Percentiles rank a stretch among this genome's conserved stretches.
Conservation (phyloP, 2,797 vertebrate genomes). For the Diglossa cyanea region DNA sequence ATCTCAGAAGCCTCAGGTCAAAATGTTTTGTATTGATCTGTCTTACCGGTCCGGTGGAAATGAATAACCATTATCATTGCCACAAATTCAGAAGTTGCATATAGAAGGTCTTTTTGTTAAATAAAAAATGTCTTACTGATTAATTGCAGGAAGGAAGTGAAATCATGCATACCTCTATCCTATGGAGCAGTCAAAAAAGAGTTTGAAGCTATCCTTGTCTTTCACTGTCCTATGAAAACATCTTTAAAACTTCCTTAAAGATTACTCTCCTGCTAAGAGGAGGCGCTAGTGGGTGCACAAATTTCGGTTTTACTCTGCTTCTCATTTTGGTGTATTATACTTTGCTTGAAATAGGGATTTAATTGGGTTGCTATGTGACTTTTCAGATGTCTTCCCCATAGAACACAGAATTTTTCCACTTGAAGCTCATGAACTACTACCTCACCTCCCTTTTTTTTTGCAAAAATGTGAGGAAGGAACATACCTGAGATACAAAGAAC, state of each 20-base stretch:
- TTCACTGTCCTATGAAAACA: not conserved
- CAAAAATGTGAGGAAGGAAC: not conserved
- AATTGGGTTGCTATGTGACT: not conserved
- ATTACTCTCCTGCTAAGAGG: not conserved
- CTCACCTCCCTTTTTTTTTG: not conserved
- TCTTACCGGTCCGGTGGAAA: slow-evolving; percentile 14
- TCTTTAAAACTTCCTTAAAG: not conserved
- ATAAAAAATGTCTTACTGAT: not conserved
- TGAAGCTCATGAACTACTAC: not conserved
- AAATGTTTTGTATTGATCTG: slow-evolving; percentile 38
- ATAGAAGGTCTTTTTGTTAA: not conserved
- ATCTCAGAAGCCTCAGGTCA: slow-evolving; percentile 17
- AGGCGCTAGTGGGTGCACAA: not conserved
- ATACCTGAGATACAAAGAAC: not conserved
- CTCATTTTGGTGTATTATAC: not conserved
- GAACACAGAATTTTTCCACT: not conserved
- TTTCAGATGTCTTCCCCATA: not conserved
- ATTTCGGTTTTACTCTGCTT: not conserved
- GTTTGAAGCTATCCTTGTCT: not conserved
- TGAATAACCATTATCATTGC: not conserved
- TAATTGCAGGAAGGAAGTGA: slow-evolving; percentile 37
- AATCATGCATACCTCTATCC: not conserved
- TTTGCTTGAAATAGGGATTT: not conserved
- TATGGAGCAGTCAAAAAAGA: not conserved
- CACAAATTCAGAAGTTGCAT: not conserved